Evolutionary conservation across 2,113 vertebrate species (phyloP).

Genomic region (Atlantisia rogersi): DNA sequence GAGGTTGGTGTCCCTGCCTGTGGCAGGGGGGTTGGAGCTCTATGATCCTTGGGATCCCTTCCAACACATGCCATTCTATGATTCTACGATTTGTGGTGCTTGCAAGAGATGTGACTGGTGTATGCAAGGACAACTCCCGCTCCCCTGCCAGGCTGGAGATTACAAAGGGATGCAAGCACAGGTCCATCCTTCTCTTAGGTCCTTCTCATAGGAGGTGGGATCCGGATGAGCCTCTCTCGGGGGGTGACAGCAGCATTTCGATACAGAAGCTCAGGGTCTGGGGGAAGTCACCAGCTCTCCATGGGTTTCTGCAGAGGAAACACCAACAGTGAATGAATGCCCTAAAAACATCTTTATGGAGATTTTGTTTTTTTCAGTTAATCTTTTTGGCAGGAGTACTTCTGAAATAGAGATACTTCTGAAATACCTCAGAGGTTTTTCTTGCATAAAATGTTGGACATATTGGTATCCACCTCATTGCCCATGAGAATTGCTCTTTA

Average conservation of each 20-base stretch:
- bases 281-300: background rate
- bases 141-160: background rate
- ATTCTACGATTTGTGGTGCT: background rate
- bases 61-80: too few species aligned
- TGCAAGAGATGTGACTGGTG: background rate
- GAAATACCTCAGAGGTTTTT: background rate
- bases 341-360: background rate
- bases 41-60: too few species aligned
- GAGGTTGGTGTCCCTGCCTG: too few species aligned
- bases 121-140: accelerated
- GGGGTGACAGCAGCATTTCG: background rate
- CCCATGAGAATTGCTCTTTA: background rate
- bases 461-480: background rate
- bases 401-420: background rate
- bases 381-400: background rate
- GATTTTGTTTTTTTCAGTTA: background rate
- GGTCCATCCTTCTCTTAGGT: background rate
- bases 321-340: accelerated
- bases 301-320: background rate
- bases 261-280: background rate
- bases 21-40: too few species aligned
- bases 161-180: background rate
- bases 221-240: background rate
- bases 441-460: background rate
- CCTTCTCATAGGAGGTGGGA: background rate